These are phyloP conservation scores for Ceyx margarethae DNA, from an alignment of 2,113 vertebrate species.

Conservation along the genomic window DNA sequence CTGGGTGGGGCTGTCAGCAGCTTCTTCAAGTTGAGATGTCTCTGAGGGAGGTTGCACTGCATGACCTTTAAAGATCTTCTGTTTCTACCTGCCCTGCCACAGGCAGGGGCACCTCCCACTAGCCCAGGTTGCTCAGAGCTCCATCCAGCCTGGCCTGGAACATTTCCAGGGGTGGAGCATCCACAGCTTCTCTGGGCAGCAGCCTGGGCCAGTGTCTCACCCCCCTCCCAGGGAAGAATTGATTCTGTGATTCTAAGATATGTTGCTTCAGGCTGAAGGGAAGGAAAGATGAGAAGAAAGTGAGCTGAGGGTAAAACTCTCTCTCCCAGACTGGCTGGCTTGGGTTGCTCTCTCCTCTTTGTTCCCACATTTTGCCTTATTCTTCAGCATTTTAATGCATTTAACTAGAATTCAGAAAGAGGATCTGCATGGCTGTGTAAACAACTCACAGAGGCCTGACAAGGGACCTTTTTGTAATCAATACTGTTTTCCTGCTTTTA, in stretches of 20 bases:
- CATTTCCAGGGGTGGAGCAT: no score
- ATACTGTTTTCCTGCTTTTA: not conserved
- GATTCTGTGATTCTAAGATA: not conserved
- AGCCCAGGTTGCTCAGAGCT: no score
- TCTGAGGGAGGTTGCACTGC: not conserved
- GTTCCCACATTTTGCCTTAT: not conserved
- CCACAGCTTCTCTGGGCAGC: no score
- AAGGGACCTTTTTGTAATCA: not conserved
- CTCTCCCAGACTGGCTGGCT: not conserved
- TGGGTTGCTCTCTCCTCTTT: not conserved
- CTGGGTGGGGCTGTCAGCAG: not conserved
- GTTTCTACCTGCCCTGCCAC: no score
- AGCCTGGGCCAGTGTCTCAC: no score
- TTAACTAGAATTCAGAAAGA: not conserved
- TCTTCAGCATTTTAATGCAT: not conserved
- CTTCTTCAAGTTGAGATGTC: not conserved
- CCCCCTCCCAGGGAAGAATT: not conserved
- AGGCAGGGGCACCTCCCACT: no score
- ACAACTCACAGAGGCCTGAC: not conserved
- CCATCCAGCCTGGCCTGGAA: no score
- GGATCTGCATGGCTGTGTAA: not conserved
- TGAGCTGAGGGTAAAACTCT: not conserved
- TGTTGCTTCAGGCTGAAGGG: not conserved
- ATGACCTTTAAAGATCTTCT: not conserved
- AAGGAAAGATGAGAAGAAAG: not conserved